A percentile compares a stretch with the other conserved stretches of the same genome.
Evolutionary conservation across 2,113 vertebrate genomes (phyloP).

Genomic region (western clawed frog (Xenopus tropicalis)): DNA sequence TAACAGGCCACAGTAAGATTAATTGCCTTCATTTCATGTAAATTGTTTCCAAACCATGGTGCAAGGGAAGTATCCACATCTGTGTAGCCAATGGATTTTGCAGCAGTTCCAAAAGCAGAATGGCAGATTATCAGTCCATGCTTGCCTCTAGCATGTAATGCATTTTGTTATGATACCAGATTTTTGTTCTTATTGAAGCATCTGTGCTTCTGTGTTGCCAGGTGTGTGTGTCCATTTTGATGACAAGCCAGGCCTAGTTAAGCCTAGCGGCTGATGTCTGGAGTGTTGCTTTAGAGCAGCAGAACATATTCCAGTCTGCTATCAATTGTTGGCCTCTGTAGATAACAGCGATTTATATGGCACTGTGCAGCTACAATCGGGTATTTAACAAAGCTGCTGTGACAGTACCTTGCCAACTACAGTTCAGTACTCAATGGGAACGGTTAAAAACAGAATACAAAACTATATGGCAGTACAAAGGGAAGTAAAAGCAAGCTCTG

Average conservation of each 20-base stretch:
- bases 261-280: conserved; percentile 49
- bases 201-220: conserved; percentile 53
- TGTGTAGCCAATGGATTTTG: conserved; percentile 31
- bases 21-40: conserved; percentile 7
- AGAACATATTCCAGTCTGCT: neutral
- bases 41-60: neutral
- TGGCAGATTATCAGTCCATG: conserved; percentile 38
- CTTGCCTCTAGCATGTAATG: conserved; percentile 31
- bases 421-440: neutral
- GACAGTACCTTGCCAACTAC: neutral
- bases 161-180: conserved; percentile 47
- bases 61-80: conserved; percentile 26
- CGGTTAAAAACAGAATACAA: neutral
- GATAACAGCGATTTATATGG: conserved; percentile 18
- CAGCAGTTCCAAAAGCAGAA: conserved; percentile 29
- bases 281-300: conserved; percentile 34
- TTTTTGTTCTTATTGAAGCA: conserved; percentile 26
- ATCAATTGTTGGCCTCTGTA: conserved; percentile 7
- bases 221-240: conserved; percentile 49
- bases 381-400: neutral
- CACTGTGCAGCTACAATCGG: neutral
- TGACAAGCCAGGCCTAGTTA: conserved; percentile 45
- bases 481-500: neutral
- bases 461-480: neutral
- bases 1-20: neutral